These are phyloP conservation scores for Protaetia brevitarsis DNA, from an alignment of 1,140 invertebrate species.

Conservation along the genomic window DNA sequence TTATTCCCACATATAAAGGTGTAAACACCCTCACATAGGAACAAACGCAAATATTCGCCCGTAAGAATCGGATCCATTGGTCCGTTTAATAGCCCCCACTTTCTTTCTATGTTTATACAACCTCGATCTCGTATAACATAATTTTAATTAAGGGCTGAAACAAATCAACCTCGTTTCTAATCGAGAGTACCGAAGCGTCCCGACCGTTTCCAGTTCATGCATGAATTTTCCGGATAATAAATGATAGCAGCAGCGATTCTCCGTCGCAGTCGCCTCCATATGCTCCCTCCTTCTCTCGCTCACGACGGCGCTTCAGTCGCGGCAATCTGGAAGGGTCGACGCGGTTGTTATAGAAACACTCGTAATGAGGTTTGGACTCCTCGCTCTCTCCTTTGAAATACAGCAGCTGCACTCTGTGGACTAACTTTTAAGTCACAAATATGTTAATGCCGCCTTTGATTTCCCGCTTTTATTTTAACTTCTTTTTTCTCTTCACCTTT, in stretches of 20 bases:
- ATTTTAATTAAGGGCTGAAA: slow-evolving; percentile 21
- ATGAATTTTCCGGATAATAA: slow-evolving; percentile 38
- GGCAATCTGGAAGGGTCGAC: slow-evolving; percentile 36
- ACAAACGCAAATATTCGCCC: neutral
- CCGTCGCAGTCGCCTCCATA: slow-evolving; percentile 23
- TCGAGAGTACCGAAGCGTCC: slow-evolving; percentile 24
- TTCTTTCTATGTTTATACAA: slow-evolving; percentile 16
- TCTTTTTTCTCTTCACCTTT: neutral
- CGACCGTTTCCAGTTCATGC: slow-evolving; percentile 33
- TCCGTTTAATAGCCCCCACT: neutral
- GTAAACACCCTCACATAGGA: too few relatives aligned
- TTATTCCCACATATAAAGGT: too few relatives aligned
- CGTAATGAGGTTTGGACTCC: slow-evolving; percentile 38
- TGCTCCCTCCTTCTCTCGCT: slow-evolving; percentile 26
- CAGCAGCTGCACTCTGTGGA: slow-evolving; percentile 29
- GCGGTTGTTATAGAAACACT: slow-evolving; percentile 41
- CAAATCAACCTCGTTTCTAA: slow-evolving; percentile 20
- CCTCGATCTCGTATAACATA: slow-evolving; percentile 12
- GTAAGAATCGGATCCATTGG: neutral
- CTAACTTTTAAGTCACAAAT: slow-evolving; percentile 23
- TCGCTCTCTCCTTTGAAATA: slow-evolving; percentile 27
- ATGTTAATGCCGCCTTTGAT: slow-evolving; percentile 21
- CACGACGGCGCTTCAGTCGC: neutral
- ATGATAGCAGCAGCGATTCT: slow-evolving; percentile 33
- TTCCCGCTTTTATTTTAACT: slow-evolving; percentile 17